Conservation (phyloP, 2,113 vertebrate genomes). For the Tragelaphus strepsiceros region DNA sequence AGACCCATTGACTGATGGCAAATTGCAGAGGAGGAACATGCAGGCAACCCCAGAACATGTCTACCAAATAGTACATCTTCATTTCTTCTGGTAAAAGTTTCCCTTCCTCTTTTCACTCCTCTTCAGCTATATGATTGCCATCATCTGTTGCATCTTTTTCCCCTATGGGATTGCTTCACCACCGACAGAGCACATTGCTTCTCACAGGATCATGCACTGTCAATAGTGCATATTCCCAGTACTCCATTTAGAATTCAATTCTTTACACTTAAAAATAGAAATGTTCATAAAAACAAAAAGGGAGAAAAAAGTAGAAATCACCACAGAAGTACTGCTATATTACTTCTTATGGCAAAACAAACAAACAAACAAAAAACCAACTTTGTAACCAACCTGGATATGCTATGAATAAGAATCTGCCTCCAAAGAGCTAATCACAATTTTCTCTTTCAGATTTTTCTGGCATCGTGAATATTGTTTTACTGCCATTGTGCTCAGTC, state of each 20-base stretch:
- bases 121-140: neutral
- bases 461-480: neutral
- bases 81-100: neutral
- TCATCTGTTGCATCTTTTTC: neutral
- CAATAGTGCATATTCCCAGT: neutral
- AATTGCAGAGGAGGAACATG: neutral
- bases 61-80: neutral
- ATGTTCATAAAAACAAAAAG: neutral
- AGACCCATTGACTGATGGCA: neutral
- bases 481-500: neutral
- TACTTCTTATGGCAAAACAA: neutral
- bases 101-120: neutral
- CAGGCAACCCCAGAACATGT: neutral
- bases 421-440: neutral
- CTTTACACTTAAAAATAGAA: neutral
- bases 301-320: neutral
- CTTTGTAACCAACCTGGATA: neutral
- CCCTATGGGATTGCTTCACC: neutral
- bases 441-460: neutral
- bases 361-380: neutral
- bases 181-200: neutral
- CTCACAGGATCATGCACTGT: neutral
- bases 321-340: neutral
- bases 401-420: neutral
- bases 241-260: neutral